A percentile compares a stretch with the other conserved stretches of the same genome.
Conservation (phyloP, 1,140 invertebrate species). For the Hyles euphorbiae region DNA sequence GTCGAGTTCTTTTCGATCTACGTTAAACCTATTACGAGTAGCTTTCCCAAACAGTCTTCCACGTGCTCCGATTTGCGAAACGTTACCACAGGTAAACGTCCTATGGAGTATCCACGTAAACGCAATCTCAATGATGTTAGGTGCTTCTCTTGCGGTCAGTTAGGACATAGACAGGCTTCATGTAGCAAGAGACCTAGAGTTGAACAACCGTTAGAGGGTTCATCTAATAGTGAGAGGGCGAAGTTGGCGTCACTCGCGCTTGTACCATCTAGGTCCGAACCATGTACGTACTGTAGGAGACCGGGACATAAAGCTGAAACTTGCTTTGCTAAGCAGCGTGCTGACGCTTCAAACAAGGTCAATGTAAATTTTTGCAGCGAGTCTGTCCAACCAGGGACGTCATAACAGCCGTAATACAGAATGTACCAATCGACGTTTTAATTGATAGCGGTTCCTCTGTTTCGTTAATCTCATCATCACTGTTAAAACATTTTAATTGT, state of each 20-base stretch:
- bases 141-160: not conserved
- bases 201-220: too few species aligned
- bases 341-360: not conserved
- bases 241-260: too few species aligned
- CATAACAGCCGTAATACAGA: slow-evolving; percentile 21
- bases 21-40: not conserved
- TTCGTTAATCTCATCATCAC: slow-evolving; percentile 19
- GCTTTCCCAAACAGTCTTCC: not conserved
- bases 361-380: not conserved
- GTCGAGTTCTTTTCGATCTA: slow-evolving; percentile 7
- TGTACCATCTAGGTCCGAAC: not conserved
- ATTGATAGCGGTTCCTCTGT: slow-evolving; percentile 26
- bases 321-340: slow-evolving; percentile 4
- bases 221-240: too few species aligned
- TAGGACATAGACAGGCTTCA: not conserved
- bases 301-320: slow-evolving; percentile 5
- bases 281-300: slow-evolving; percentile 11
- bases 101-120: not conserved
- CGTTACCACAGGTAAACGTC: not conserved
- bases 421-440: slow-evolving; percentile 23
- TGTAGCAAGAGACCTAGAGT: too few species aligned
- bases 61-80: too few species aligned
- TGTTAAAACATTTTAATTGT: slow-evolving; percentile 21
- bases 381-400: slow-evolving; percentile 8
- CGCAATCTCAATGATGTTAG: not conserved